A percentile compares a stretch with the other conserved stretches of the same genome.
These are phyloP conservation scores for Triops longicaudatus DNA, from an alignment of 1,140 invertebrate species.

Conservation along the genomic window DNA sequence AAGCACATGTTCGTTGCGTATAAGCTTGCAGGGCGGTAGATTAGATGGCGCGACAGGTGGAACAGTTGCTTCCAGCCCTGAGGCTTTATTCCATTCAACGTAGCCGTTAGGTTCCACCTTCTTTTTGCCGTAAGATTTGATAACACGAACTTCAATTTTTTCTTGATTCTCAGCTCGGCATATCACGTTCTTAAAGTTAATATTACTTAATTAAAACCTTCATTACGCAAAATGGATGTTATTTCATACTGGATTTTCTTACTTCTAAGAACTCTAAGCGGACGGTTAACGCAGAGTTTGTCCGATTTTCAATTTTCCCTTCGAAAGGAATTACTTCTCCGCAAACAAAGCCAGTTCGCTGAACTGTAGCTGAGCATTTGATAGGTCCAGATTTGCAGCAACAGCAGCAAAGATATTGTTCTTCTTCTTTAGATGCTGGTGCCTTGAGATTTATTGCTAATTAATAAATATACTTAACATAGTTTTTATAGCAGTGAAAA, in stretches of 20 bases:
- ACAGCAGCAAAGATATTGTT: background rate
- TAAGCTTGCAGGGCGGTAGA: background rate
- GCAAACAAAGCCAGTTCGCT: background rate
- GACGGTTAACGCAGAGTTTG: background rate
- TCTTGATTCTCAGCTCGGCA: background rate
- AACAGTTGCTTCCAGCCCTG: background rate
- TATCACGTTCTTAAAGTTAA: background rate
- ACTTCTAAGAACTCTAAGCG: constrained; percentile 1
- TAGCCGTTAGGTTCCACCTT: background rate
- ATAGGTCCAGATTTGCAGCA: constrained; percentile 2
- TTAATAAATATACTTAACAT: background rate
- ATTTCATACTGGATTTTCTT: background rate
- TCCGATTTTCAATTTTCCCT: background rate
- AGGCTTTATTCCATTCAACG: constrained; percentile 7
- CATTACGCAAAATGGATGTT: background rate
- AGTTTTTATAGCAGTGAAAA: background rate
- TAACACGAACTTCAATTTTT: background rate
- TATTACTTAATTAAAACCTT: background rate
- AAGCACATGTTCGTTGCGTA: background rate
- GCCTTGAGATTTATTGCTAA: background rate
- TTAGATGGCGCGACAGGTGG: background rate
- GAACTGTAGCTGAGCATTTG: background rate
- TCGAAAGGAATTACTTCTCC: background rate
- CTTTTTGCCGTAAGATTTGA: background rate
- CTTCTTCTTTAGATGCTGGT: background rate